Base-by-base conservation (phyloP, 2,113 vertebrate genomes). In the Herpetotheres cachinnans region DNA sequence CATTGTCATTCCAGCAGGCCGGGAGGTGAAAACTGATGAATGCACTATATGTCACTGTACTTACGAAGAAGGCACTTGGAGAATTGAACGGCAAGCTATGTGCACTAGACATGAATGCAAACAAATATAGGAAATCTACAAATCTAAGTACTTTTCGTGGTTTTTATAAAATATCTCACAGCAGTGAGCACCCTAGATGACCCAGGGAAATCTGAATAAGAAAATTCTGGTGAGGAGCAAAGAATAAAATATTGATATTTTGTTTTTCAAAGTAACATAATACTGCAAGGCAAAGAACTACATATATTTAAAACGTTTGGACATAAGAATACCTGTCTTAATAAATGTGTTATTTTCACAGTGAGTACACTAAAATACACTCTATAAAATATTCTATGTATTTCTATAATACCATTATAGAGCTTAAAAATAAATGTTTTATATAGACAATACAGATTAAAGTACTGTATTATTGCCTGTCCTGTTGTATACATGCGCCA, bases 31-130 rank as follows among this genome's bases (percentile, higher is more conserved):
- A 97, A 99, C 99, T 0, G 99, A 99, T 42, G 99, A 99, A 50
- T 99, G 99, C 91, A 99, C 99, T 87, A 99, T 99, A 97, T 99
- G 99, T 95, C 99, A 99, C 98, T 99, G 99, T 93, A 99, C 99
- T 34, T 99, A 99, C 0, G 99, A 99, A 97, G 99, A 99, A 91
- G 99, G 99, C 86, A 99, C 99, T 3, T 99, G 99, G 99, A 98
- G 99, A 94, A 99, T 99, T 63, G 99, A 99, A 74, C 98, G 99
- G 26, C 99, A 99, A 97, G 99, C 99, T 36, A 99, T 99, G 98
- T 99, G 99, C 98, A 99, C 99, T 46, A 99, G 98, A 95, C 99
- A 99, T 21, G 99, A 99, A 96, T 99, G 99, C 98, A 98, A 99
- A 97, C 98, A 98, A 62, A 99, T 99, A 97, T 99, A 99, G 97